Conservation (phyloP, 2,797 vertebrate genomes). For the Chrysocyon brachyurus region DNA sequence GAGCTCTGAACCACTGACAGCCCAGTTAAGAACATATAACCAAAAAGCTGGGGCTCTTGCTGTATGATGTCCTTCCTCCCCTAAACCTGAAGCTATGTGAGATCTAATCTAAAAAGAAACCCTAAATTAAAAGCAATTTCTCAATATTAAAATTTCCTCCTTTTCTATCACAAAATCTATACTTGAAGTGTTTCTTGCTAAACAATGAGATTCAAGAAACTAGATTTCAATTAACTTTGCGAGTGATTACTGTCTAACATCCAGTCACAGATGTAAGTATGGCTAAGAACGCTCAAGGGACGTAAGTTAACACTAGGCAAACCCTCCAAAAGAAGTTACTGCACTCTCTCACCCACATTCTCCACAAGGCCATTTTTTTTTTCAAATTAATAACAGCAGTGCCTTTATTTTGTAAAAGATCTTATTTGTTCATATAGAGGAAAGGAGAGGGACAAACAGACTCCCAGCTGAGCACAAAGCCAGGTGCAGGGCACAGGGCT, state of each 20-base stretch:
- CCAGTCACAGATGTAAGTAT: background rate
- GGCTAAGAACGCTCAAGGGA: slow-evolving; percentile 24
- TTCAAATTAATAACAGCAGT: background rate
- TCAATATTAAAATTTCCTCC: slow-evolving; percentile 43
- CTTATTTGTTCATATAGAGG: background rate
- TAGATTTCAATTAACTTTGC: slow-evolving; percentile 37
- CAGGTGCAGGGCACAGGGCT: background rate
- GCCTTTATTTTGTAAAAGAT: background rate
- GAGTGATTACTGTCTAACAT: background rate
- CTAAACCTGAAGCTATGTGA: slow-evolving; percentile 30
- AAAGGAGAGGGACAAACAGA: background rate
- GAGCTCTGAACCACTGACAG: background rate
- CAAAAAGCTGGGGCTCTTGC: background rate
- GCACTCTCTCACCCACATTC: background rate
- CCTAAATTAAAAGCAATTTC: slow-evolving; percentile 32
- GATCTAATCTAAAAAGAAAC: slow-evolving; percentile 35
- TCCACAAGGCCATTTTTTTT: background rate
- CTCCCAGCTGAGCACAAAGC: background rate
- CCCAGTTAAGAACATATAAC: background rate
- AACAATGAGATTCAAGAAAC: background rate
- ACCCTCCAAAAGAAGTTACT: background rate
- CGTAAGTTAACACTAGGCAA: slow-evolving; percentile 8
- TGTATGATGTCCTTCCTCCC: background rate
- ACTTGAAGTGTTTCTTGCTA: slow-evolving; percentile 35
- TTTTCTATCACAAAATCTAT: slow-evolving; percentile 33